phyloP scores from a whole-genome alignment of 1,140 invertebrate species.

The Myzus persicae region DNA sequence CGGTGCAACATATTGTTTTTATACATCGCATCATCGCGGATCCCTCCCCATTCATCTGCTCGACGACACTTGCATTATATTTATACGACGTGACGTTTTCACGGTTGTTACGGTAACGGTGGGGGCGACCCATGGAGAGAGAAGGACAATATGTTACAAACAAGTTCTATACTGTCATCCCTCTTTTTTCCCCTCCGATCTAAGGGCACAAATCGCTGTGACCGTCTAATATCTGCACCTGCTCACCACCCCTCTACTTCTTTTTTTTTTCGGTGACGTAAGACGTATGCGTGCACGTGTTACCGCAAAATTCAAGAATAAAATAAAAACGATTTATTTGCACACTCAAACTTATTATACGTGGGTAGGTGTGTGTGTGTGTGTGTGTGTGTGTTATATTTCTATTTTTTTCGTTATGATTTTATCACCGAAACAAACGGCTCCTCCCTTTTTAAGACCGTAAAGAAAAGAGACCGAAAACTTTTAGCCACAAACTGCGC shows the following conservation, averaged over 20 bases:
- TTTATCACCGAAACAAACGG: slow-evolving; percentile 49
- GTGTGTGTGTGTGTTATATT: not conserved
- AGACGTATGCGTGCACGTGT: slow-evolving; percentile 52
- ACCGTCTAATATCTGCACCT: slow-evolving; percentile 59
- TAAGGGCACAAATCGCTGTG: slow-evolving; percentile 54
- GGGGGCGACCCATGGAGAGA: slow-evolving; percentile 7
- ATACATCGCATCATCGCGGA: slow-evolving; percentile 49
- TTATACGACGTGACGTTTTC: slow-evolving; percentile 56
- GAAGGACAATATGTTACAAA: slow-evolving; percentile 55
- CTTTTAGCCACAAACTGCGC: slow-evolving; percentile 55
- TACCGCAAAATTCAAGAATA: slow-evolving; percentile 57
- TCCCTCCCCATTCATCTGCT: not conserved
- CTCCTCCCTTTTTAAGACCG: slow-evolving; percentile 5
- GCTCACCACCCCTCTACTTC: slow-evolving; percentile 26
- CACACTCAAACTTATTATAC: slow-evolving; percentile 20
- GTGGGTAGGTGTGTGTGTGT: not conserved
- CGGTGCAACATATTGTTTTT: slow-evolving; percentile 58
- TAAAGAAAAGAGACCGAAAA: slow-evolving; percentile 28
- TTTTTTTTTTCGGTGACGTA: slow-evolving; percentile 56
- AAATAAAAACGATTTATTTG: slow-evolving; percentile 58
- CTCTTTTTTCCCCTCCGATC: slow-evolving; percentile 4
- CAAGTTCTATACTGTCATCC: slow-evolving; percentile 40
- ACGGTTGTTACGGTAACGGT: slow-evolving; percentile 51
- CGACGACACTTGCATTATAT: slow-evolving; percentile 31
- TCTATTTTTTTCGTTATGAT: slow-evolving; percentile 25